phyloP scores from a whole-genome alignment of 2,888 invertebrate genomes.

The Lasioglossum zephyrum region DNA sequence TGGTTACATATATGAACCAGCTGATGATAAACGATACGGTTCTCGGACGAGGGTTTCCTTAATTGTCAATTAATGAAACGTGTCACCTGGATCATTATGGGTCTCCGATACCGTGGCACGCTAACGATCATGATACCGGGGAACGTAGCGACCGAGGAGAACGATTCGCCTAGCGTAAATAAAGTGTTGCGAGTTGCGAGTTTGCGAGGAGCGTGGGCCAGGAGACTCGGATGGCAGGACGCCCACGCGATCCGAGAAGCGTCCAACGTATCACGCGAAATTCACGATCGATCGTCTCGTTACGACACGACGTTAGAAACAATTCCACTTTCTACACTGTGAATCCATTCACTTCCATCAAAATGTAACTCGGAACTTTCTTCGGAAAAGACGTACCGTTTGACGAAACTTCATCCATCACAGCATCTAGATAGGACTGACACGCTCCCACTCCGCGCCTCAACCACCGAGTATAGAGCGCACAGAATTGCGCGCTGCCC shows the following conservation, averaged over 20 bases:
- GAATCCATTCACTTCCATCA: conserved; percentile 3
- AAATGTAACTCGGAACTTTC: conserved; percentile 32
- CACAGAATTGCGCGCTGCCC: conserved; percentile 14
- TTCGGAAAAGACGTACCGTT: conserved; percentile 76
- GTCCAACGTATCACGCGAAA: conserved; percentile 41
- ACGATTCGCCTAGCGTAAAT: conserved; percentile 60
- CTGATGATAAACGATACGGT: conserved; percentile 51
- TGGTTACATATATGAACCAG: conserved; percentile 54
- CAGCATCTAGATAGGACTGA: conserved; percentile 77
- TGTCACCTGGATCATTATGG: neutral
- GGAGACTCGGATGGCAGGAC: conserved; percentile 75
- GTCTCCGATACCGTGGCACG: neutral
- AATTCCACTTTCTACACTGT: neutral
- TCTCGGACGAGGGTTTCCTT: neutral
- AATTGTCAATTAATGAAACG: conserved; percentile 25
- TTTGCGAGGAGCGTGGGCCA: conserved; percentile 68
- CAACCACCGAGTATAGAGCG: conserved; percentile 42
- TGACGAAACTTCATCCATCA: conserved; percentile 80
- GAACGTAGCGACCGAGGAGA: conserved; percentile 36
- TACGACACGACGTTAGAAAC: neutral
- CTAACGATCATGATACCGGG: conserved; percentile 5
- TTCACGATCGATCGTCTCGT: conserved; percentile 34
- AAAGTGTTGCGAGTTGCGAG: conserved; percentile 53
- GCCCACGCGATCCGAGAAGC: conserved; percentile 76
- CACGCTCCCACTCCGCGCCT: conserved; percentile 65